Evolutionary conservation across 2,113 vertebrate species (phyloP).

Genomic region (Takifugu flavidus): DNA sequence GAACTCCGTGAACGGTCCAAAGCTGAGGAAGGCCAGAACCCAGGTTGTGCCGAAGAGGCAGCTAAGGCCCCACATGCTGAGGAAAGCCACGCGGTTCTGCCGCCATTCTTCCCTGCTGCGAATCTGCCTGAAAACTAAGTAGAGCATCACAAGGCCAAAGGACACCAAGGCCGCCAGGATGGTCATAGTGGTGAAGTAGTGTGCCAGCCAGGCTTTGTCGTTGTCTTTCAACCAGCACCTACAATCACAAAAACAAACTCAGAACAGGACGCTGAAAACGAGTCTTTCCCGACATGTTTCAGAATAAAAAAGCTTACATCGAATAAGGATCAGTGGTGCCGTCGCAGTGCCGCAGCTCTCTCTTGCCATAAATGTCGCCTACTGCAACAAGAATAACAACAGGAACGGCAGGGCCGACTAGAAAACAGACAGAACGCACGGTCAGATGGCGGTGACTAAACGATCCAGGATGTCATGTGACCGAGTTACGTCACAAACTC

Average conservation of each 20-base stretch:
- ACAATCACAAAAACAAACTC: slow-evolving; percentile 9
- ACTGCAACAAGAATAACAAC: slow-evolving; percentile 50
- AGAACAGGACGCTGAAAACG: not conserved
- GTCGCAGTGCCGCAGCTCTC: slow-evolving; percentile 35
- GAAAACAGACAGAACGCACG: slow-evolving; percentile 1
- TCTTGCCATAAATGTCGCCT: slow-evolving; percentile 65
- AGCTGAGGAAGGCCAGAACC: slow-evolving; percentile 65
- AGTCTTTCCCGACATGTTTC: too few species aligned
- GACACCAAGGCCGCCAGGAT: slow-evolving; percentile 50
- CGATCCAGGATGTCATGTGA: not conserved
- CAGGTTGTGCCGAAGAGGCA: slow-evolving; percentile 74
- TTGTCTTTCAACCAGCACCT: slow-evolving; percentile 75
- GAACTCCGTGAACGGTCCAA: slow-evolving; percentile 48
- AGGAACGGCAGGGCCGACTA: slow-evolving; percentile 65
- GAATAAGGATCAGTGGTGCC: slow-evolving; percentile 40
- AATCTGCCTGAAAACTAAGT: slow-evolving; percentile 64
- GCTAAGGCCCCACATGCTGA: slow-evolving; percentile 79
- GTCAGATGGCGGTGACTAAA: not conserved
- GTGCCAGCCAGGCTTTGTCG: slow-evolving; percentile 38
- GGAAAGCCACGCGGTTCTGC: slow-evolving; percentile 60
- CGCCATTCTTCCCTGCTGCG: slow-evolving; percentile 61
- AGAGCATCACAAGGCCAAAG: slow-evolving; percentile 67
- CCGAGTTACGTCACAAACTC: slow-evolving; percentile 22
- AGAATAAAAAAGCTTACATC: slow-evolving; percentile 60
- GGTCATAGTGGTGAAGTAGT: slow-evolving; percentile 60